These are phyloP conservation scores for Apamea monoglypha DNA, from an alignment of 2,888 invertebrate genomes.

Conservation along the genomic window DNA sequence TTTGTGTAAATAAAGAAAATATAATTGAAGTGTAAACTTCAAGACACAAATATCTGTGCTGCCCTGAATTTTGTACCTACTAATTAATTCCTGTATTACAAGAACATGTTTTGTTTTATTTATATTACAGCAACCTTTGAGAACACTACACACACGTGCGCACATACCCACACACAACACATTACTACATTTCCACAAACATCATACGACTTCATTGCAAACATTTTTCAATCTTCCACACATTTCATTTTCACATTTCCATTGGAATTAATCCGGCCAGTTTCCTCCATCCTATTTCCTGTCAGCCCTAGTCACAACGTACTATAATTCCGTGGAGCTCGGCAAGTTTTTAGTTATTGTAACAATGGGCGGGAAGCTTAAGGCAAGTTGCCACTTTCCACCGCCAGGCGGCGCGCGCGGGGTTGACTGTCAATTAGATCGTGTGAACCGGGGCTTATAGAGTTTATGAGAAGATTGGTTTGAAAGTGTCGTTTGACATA, in stretches of 20 bases:
- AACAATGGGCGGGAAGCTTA: constrained; percentile 37
- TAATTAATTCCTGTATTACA: neutral
- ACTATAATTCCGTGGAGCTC: constrained; percentile 17
- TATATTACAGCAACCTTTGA: neutral
- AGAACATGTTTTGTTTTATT: neutral
- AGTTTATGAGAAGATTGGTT: constrained; percentile 2
- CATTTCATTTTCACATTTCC: constrained; percentile 8
- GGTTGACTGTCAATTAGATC: constrained; percentile 38
- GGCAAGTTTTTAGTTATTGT: constrained; percentile 27
- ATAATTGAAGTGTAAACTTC: no score
- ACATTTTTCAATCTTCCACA: neutral
- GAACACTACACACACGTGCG: neutral
- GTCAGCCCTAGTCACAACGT: constrained; percentile 24
- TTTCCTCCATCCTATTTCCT: constrained; percentile 11
- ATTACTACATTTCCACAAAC: neutral
- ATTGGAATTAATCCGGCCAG: neutral
- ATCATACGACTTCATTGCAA: neutral
- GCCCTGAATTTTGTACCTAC: neutral
- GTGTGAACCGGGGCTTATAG: constrained; percentile 16
- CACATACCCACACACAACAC: neutral
- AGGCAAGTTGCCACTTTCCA: constrained; percentile 21
- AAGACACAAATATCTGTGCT: neutral
- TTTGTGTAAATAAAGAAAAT: no score
- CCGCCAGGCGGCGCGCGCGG: constrained; percentile 9
- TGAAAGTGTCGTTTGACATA: neutral